A percentile compares a stretch with the other conserved stretches of the same genome.
Conservation (phyloP, 2,888 invertebrate species). For the Hedychridium roseum region DNA sequence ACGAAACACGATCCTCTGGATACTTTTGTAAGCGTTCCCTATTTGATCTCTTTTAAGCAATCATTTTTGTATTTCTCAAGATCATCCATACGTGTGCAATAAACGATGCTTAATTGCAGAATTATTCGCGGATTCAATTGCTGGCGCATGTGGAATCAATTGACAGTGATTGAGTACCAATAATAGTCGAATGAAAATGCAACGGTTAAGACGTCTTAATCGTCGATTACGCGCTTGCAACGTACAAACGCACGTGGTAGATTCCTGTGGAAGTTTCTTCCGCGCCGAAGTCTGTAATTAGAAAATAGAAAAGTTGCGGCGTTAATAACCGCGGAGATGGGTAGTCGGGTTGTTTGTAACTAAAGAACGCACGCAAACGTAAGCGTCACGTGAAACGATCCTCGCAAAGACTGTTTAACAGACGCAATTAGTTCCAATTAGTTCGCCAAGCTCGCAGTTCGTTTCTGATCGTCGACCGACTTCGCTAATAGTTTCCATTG, state of each 20-base stretch:
- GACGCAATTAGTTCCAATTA: conserved; percentile 55
- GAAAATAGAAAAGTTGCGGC: neutral
- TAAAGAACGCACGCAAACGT: neutral
- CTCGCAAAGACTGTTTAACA: conserved; percentile 37
- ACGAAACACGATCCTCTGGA: too few relatives aligned
- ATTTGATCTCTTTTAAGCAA: too few relatives aligned
- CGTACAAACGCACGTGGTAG: too few relatives aligned
- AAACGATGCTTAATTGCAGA: too few relatives aligned
- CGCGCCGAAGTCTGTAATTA: too few relatives aligned
- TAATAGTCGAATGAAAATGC: conserved; percentile 10
- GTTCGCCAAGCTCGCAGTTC: conserved; percentile 36
- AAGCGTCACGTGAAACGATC: conserved; percentile 25
- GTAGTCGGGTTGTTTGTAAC: neutral
- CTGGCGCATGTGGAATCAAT: too few relatives aligned
- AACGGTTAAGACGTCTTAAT: conserved; percentile 24
- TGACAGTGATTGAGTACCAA: conserved; percentile 20
- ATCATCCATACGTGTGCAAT: too few relatives aligned
- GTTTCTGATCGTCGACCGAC: conserved; percentile 32
- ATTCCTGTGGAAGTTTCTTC: too few relatives aligned
- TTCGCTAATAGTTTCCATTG: conserved; percentile 1
- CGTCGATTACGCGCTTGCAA: conserved; percentile 13
- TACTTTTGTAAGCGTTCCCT: too few relatives aligned
- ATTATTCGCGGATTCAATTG: too few relatives aligned
- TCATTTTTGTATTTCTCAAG: too few relatives aligned
- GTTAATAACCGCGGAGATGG: neutral